These are phyloP conservation scores for Crotalus tigris DNA, from an alignment of 2,113 vertebrate species.

Conservation along the genomic window DNA sequence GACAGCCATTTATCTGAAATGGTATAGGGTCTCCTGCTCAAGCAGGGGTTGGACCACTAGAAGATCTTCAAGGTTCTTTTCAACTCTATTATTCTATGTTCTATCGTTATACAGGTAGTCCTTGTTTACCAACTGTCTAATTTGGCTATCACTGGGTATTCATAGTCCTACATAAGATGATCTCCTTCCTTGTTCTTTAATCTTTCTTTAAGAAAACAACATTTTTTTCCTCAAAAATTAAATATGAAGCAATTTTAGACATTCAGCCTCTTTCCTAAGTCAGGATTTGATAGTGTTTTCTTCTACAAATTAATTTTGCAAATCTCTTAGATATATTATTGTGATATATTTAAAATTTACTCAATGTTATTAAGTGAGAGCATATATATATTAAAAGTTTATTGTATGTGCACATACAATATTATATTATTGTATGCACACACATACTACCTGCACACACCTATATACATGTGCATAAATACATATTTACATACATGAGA, in stretches of 20 bases:
- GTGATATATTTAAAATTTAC: not conserved
- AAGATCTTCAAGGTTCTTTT: too few species aligned
- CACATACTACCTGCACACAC: not conserved
- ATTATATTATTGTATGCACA: not conserved
- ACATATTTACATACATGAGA: not conserved
- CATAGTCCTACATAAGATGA: not conserved
- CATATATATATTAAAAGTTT: too few species aligned
- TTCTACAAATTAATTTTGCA: not conserved
- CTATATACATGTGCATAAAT: not conserved
- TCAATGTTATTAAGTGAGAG: not conserved
- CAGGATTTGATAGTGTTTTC: not conserved
- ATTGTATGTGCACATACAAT: too few species aligned
- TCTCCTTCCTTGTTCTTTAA: not conserved
- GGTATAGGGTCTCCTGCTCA: not conserved
- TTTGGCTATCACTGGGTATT: not conserved
- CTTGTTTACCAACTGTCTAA: not conserved
- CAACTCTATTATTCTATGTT: too few species aligned
- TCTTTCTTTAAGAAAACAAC: not conserved
- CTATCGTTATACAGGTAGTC: too few species aligned
- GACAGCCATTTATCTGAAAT: not conserved
- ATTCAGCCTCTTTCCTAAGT: not conserved
- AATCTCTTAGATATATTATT: not conserved
- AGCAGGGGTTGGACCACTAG: too few species aligned
- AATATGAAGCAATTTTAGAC: not conserved
- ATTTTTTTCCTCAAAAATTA: not conserved